phyloP scores from a whole-genome alignment of 53 echinoderm and acorn worm species.

The Echinometra lucunter region DNA sequence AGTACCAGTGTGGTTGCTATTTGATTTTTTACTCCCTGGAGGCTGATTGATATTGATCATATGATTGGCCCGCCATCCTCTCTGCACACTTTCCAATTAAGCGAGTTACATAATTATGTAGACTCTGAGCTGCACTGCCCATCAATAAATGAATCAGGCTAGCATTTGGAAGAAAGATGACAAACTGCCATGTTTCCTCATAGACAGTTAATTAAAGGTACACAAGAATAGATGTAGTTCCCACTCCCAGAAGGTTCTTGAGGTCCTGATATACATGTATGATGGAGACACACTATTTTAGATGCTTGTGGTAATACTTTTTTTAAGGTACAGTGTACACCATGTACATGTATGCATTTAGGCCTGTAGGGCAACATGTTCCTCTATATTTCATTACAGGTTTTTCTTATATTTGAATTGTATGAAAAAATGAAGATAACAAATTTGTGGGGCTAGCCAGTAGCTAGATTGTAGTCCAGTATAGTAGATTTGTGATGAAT shows the following conservation, averaged over 20 bases:
- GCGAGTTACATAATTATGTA: constrained; percentile 32
- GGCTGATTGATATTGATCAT: constrained; percentile 45
- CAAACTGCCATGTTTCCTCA: background rate
- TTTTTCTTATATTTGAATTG: no score
- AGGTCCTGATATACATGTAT: no score
- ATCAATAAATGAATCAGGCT: constrained; percentile 17
- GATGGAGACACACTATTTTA: no score
- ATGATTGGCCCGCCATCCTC: constrained; percentile 25
- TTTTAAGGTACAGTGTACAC: no score
- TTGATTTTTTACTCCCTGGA: constrained; percentile 12
- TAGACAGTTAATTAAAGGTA: background rate
- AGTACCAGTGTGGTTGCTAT: background rate
- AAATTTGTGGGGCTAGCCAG: no score
- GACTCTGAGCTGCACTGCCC: background rate
- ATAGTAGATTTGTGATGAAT: no score
- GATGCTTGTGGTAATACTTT: no score
- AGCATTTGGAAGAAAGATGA: background rate
- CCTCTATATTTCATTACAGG: no score
- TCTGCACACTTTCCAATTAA: constrained; percentile 41
- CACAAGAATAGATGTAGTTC: background rate
- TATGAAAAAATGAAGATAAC: no score
- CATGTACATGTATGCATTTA: background rate
- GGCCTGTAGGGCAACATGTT: no score
- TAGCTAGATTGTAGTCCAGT: no score
- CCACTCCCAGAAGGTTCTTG: no score